These are phyloP conservation scores for Drosophila kohkoa DNA, from an alignment of 1,140 invertebrate genomes.

Conservation along the genomic window DNA sequence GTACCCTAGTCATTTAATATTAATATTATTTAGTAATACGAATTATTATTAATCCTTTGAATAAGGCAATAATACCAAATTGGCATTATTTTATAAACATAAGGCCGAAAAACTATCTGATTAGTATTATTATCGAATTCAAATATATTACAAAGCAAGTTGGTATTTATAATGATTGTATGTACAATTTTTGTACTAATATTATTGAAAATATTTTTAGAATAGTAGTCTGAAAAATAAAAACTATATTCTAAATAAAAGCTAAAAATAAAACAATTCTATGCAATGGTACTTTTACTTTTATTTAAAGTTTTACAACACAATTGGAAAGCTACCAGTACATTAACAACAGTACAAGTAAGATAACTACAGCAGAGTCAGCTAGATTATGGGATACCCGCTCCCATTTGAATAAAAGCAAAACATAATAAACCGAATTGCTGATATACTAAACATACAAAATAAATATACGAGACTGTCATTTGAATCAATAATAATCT, in stretches of 20 bases:
- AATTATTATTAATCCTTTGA: slow-evolving; percentile 67
- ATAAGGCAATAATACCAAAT: slow-evolving; percentile 47
- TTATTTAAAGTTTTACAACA: not conserved
- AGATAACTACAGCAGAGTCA: too few relatives aligned
- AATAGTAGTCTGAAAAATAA: slow-evolving; percentile 70
- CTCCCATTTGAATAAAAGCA: too few relatives aligned
- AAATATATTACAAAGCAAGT: slow-evolving; percentile 71
- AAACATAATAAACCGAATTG: too few relatives aligned
- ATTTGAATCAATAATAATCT: too few relatives aligned
- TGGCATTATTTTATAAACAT: slow-evolving; percentile 62
- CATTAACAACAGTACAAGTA: too few relatives aligned
- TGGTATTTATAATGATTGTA: slow-evolving; percentile 81
- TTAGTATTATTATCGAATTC: slow-evolving; percentile 79
- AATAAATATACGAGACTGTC: too few relatives aligned
- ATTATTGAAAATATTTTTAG: slow-evolving; percentile 83
- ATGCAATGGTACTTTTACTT: not conserved
- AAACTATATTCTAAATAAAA: slow-evolving; percentile 16
- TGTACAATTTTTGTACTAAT: slow-evolving; percentile 79
- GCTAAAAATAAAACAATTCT: slow-evolving; percentile 2
- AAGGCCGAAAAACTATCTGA: slow-evolving; percentile 57
- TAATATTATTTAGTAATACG: slow-evolving; percentile 6
- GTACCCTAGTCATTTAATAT: slow-evolving; percentile 80
- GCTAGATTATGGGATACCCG: too few relatives aligned
- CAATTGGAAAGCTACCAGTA: too few relatives aligned
- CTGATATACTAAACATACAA: too few relatives aligned